Percentiles rank a stretch among this genome's conserved stretches.
Evolutionary conservation across 92 coral and sea anemone species (phyloP).

Genomic region (Palythoa caribaeorum): DNA sequence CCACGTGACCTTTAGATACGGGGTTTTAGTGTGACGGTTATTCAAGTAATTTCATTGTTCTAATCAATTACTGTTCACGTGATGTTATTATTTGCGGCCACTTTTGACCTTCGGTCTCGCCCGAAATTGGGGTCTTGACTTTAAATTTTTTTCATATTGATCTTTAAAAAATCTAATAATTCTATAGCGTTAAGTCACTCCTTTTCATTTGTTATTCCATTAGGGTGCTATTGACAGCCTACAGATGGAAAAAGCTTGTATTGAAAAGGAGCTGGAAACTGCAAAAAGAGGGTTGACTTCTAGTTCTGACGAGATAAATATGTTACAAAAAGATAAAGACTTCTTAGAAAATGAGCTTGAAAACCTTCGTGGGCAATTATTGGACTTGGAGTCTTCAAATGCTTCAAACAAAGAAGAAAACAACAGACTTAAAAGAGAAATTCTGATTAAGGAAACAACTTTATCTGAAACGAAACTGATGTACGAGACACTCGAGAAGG

Average conservation of each 20-base stretch:
- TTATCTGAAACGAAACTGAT: slow-evolving; percentile 65
- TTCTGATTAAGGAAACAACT: slow-evolving; percentile 59
- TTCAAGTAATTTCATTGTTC: too few species aligned
- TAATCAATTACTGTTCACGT: too few species aligned
- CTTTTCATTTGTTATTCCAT: background rate
- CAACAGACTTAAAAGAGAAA: slow-evolving; percentile 68
- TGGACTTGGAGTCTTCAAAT: slow-evolving; percentile 51
- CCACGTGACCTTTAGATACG: too few species aligned
- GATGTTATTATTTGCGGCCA: too few species aligned
- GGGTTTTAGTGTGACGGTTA: too few species aligned
- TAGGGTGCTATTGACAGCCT: slow-evolving; percentile 60
- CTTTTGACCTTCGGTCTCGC: too few species aligned
- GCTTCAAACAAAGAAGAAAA: slow-evolving; percentile 58
- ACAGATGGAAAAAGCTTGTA: slow-evolving; percentile 59
- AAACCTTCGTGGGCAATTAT: slow-evolving; percentile 57
- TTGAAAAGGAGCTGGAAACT: slow-evolving; percentile 72
- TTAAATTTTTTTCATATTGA: too few species aligned
- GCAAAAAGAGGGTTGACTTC: slow-evolving; percentile 61
- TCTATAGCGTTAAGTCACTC: too few species aligned
- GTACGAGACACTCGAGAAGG: slow-evolving; percentile 66
- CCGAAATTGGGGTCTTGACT: too few species aligned
- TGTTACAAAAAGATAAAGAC: slow-evolving; percentile 58
- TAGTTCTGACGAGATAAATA: slow-evolving; percentile 52
- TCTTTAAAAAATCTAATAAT: too few species aligned
- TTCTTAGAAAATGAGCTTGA: slow-evolving; percentile 63